A percentile compares a stretch with the other conserved stretches of the same genome.
Evolutionary conservation across 2,888 invertebrate genomes (phyloP).

Genomic region (Penaeus monodon): DNA sequence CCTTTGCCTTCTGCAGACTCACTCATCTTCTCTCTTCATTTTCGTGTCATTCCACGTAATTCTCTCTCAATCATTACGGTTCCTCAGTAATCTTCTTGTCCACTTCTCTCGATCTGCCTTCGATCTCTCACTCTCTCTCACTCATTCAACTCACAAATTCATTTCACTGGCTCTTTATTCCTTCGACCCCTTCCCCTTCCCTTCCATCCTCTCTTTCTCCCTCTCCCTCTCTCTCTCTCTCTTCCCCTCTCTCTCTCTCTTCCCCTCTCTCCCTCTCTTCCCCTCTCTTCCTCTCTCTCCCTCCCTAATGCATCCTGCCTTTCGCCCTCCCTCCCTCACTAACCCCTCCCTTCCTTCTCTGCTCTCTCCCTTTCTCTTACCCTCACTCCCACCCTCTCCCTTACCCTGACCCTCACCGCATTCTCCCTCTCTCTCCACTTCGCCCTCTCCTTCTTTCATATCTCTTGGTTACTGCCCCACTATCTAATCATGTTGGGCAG

Average conservation of each 20-base stretch:
- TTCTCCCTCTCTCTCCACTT: too few relatives aligned
- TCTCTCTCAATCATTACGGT: too few relatives aligned
- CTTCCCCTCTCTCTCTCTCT: background rate
- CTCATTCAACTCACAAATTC: background rate
- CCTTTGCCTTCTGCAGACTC: too few relatives aligned
- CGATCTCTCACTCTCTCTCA: background rate
- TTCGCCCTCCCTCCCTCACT: too few relatives aligned
- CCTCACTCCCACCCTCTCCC: background rate
- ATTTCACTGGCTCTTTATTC: background rate
- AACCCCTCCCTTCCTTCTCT: background rate
- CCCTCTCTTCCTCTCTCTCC: background rate
- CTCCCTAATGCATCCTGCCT: background rate
- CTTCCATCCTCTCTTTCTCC: background rate
- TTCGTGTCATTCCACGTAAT: too few relatives aligned
- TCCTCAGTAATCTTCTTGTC: too few relatives aligned
- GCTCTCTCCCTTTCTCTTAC: background rate
- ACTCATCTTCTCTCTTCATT: too few relatives aligned
- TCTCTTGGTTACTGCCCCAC: background rate
- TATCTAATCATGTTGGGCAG: constrained; percentile 18
- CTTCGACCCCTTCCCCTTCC: background rate
- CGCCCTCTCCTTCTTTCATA: background rate
- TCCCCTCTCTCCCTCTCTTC: background rate
- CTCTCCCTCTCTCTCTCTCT: background rate
- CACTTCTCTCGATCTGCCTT: too few relatives aligned
- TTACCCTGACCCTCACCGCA: too few relatives aligned